phyloP scores from a whole-genome alignment of 2,113 vertebrate genomes.

The Halcyon malimbica region DNA sequence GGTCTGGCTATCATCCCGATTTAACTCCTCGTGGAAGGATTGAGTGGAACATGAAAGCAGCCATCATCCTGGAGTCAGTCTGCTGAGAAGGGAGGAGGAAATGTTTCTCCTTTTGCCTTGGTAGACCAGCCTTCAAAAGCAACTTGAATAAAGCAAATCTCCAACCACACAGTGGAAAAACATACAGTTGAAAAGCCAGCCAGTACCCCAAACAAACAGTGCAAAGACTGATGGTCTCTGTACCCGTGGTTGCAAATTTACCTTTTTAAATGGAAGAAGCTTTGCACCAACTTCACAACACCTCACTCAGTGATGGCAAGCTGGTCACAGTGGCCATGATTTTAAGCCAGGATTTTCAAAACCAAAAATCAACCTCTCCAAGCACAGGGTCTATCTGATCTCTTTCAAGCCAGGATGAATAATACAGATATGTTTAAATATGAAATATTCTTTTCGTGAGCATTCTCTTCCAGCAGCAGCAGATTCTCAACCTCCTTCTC shows the following conservation, averaged over 20 bases:
- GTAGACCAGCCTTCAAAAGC: background rate
- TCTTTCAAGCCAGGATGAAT: constrained; percentile 33
- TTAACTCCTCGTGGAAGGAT: background rate
- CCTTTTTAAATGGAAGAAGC: background rate
- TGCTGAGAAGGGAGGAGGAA: background rate
- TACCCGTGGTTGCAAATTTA: background rate
- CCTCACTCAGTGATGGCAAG: background rate
- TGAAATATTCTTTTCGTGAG: constrained; percentile 14
- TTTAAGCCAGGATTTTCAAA: background rate
- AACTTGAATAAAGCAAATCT: background rate
- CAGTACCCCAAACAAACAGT: background rate
- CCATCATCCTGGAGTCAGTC: background rate
- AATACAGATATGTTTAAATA: constrained; percentile 39
- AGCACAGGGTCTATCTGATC: background rate
- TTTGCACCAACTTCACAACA: background rate
- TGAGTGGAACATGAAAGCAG: background rate
- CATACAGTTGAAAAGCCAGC: background rate
- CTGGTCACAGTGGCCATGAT: background rate
- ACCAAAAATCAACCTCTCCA: background rate
- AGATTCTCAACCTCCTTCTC: constrained; percentile 1
- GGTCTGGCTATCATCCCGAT: background rate
- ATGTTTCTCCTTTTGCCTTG: background rate
- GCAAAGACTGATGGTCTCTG: background rate
- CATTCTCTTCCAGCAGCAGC: background rate
- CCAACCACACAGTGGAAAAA: background rate